Base-by-base conservation (phyloP, 1,140 invertebrate genomes). In the Heterodera carotae region DNA sequence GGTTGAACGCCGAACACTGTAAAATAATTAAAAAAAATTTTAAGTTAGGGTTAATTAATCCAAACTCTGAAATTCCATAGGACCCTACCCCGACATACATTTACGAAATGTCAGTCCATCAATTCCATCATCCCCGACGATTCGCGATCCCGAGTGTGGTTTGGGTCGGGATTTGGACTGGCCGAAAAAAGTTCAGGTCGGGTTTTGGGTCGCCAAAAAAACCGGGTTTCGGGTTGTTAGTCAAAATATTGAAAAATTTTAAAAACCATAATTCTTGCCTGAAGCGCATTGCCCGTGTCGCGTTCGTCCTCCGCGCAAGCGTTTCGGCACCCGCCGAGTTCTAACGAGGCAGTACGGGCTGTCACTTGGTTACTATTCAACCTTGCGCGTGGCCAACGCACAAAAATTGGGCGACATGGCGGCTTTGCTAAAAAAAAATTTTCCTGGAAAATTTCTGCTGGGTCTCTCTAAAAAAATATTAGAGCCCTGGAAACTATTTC, bases 1-100 rank as follows among this genome's bases (percentile, higher is more conserved):
- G 85, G 74, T 86, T 87, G 75, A 87, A 79, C 62, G 84, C 85
- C 18, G 84, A 87, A 77, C 84, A 85, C 73, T 85, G 64, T 48
- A 69, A 31, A 36, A 43, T 18, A 8, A 2, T n/a, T 31, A 43
- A n/a, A 15, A 29, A 34, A 31, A 64, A 22, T 76, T 74, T 67
- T 2, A 73, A 73, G 6, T 73, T 73, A 31, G 66, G 12, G 10
- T 73, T 73, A 36, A 66, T 74, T 70, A 70, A 15, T 70, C 53
- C n/a, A n/a, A n/a, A n/a, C n/a, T n/a, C n/a, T n/a, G n/a, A n/a
- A n/a, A n/a, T n/a, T n/a, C n/a, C n/a, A n/a, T n/a, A n/a, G n/a
- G n/a, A n/a, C n/a, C n/a, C n/a, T n/a, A n/a, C n/a, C n/a, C n/a
- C n/a, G n/a, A n/a, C n/a, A n/a, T n/a, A n/a, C n/a, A n/a, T n/a